Evolutionary conservation across 1,140 invertebrate genomes (phyloP).

Genomic region (Campoletis sonorensis): DNA sequence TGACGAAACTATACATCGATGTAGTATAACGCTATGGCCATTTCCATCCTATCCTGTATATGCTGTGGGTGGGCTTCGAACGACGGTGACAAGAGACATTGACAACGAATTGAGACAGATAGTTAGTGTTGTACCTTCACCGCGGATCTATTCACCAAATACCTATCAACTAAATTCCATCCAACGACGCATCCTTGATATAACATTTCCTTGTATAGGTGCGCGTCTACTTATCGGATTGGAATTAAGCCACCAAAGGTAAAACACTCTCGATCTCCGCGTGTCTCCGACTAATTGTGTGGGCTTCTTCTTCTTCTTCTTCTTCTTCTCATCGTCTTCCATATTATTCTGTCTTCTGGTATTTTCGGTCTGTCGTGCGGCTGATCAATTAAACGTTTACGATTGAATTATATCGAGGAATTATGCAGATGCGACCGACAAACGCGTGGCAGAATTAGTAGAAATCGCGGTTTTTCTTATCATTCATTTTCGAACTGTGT

Average conservation of each 20-base stretch:
- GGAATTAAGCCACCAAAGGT: background rate
- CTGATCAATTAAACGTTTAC: too few relatives aligned
- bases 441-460: too few relatives aligned
- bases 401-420: too few relatives aligned
- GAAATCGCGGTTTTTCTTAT: too few relatives aligned
- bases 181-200: background rate
- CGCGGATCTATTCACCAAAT: background rate
- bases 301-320: too few relatives aligned
- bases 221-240: slow-evolving; percentile 17
- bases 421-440: too few relatives aligned
- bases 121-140: background rate
- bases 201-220: background rate
- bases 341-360: background rate
- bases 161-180: background rate
- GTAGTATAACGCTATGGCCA: background rate
- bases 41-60: background rate
- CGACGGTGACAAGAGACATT: slow-evolving; percentile 7
- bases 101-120: background rate
- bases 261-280: background rate
- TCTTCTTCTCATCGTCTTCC: too few relatives aligned
- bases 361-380: too few relatives aligned
- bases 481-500: too few relatives aligned
- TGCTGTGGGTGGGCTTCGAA: background rate
- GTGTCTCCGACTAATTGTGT: background rate
- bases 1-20: background rate